phyloP scores from a whole-genome alignment of 2,888 invertebrate species.

The Melolontha melolontha region DNA sequence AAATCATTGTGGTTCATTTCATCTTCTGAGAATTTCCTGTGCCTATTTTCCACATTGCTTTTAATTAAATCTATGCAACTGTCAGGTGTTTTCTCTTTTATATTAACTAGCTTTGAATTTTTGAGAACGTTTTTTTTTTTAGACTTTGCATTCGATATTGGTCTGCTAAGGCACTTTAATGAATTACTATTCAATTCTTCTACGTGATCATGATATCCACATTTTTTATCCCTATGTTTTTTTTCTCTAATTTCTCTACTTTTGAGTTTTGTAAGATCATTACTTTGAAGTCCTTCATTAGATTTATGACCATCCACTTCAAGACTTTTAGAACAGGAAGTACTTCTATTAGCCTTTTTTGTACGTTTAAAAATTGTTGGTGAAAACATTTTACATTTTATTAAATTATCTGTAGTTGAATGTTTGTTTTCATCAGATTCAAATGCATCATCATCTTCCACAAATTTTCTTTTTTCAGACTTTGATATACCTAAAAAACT shows the following conservation, averaged over 20 bases:
- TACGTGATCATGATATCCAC: no score
- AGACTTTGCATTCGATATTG: no score
- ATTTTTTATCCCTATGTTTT: neutral
- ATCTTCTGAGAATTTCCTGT: no score
- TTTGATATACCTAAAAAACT: slow-evolving; percentile 51
- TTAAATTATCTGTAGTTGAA: slow-evolving; percentile 15
- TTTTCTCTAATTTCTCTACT: neutral
- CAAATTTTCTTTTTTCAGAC: slow-evolving; percentile 21
- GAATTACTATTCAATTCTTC: no score
- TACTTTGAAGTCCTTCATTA: neutral
- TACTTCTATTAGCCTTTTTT: slow-evolving; percentile 10
- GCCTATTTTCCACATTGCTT: no score
- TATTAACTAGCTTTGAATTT: no score
- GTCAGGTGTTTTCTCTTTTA: no score
- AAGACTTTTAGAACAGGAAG: neutral
- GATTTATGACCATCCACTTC: slow-evolving; percentile 14
- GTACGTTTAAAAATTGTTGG: slow-evolving; percentile 31
- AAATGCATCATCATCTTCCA: slow-evolving; percentile 27
- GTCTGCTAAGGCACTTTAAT: no score
- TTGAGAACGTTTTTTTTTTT: no score
- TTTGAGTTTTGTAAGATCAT: neutral
- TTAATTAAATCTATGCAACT: no score
- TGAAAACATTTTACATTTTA: slow-evolving; percentile 42
- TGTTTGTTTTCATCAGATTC: slow-evolving; percentile 33
- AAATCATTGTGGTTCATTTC: no score